Conservation (phyloP, 2,888 invertebrate species). For the Dynastes grantii region DNA sequence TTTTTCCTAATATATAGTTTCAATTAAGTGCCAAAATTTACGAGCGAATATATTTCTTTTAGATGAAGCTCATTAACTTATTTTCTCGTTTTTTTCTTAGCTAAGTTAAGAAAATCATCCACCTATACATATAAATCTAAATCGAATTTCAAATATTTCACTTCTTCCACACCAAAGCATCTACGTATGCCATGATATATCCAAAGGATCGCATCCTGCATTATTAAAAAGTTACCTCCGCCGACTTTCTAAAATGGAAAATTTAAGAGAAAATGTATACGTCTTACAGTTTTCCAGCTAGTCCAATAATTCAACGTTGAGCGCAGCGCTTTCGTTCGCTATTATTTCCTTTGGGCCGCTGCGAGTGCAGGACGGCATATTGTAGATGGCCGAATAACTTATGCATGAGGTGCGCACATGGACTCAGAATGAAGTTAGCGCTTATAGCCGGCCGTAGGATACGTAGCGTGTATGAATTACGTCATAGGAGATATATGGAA, state of each 20-base stretch:
- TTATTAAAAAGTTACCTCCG: conserved; percentile 55
- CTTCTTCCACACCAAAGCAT: background rate
- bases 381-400: conserved; percentile 59
- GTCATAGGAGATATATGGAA: conserved; percentile 13
- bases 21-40: too few relatives aligned
- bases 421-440: conserved; percentile 61
- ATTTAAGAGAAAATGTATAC: conserved; percentile 57
- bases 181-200: background rate
- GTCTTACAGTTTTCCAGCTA: conserved; percentile 56
- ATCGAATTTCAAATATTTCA: conserved; percentile 22
- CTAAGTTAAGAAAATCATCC: too few relatives aligned
- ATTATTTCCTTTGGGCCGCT: conserved; percentile 52
- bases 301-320: conserved; percentile 53
- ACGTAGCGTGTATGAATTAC: conserved; percentile 15
- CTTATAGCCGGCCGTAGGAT: background rate
- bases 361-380: conserved; percentile 56
- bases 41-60: too few relatives aligned
- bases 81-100: too few relatives aligned
- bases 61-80: too few relatives aligned
- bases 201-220: conserved; percentile 40
- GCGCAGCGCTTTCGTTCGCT: conserved; percentile 46
- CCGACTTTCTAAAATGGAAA: conserved; percentile 56
- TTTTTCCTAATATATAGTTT: too few relatives aligned
- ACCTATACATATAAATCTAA: background rate
- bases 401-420: conserved; percentile 62